Evolutionary conservation across 2,888 invertebrate species (phyloP), one percentile per base, ranked within the genome.

Genomic region (Phaedon cochleariae): DNA sequence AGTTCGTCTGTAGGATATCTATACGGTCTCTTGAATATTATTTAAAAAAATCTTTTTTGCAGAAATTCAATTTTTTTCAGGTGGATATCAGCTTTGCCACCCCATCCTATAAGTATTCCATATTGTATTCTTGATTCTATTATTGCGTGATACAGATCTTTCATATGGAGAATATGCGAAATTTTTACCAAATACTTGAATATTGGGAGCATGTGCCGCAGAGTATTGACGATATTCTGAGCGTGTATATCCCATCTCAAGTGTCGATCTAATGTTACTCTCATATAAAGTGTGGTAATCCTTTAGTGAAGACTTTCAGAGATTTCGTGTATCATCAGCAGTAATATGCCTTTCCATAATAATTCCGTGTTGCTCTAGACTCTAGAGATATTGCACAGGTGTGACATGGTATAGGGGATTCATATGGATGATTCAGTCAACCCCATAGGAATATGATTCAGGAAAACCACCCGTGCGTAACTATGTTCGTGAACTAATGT

Each of bases 351-450:
- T n/a, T n/a, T n/a, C n/a, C n/a, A n/a, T n/a, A n/a, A n/a, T n/a
- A n/a, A n/a, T n/a, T n/a, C n/a, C n/a, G n/a, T n/a, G n/a, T n/a
- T n/a, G n/a, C n/a, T n/a, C n/a, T n/a, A n/a, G n/a, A n/a, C n/a
- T n/a, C n/a, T n/a, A n/a, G n/a, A n/a, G n/a, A n/a, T n/a, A n/a
- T n/a, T n/a, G n/a, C n/a, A 45, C 57, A 57, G 46, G 57, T 57
- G 57, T 57, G 57, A 57, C 57, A 45, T 18, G n/a, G 15, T 41
- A 15, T 41, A 41, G 41, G 54, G 29, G 45, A 22, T 62, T 68
- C 61, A 52, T n/a, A n/a, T 69, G 64, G 49, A 67, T 69, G 69
- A 67, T 60, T 69, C 69, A 69, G 64, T n/a, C n/a, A n/a, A n/a
- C 66, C 69, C 65, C 31, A 21, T 21, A 49, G 51, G 22, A 51